phyloP scores from a whole-genome alignment of 2,888 invertebrate species.

The Amphimallon solstitiale region DNA sequence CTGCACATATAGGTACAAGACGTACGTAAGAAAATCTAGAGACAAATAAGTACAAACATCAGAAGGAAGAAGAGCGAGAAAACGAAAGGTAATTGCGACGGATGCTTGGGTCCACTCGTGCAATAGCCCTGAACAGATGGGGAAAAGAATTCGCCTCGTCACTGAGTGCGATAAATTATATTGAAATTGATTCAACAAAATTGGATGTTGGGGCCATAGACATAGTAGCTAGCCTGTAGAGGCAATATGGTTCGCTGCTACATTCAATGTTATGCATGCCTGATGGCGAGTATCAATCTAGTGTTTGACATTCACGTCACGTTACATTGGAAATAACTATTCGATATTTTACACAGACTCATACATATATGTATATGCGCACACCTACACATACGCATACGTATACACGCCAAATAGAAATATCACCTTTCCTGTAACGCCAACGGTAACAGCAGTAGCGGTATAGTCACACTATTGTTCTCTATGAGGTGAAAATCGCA shows the following conservation, averaged over 20 bases:
- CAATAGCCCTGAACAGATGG: conserved; percentile 38
- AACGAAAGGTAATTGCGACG: conserved; percentile 38
- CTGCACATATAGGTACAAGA: no score
- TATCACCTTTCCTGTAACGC: conserved; percentile 32
- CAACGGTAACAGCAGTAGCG: conserved; percentile 24
- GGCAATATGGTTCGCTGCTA: conserved; percentile 44
- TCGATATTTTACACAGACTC: conserved; percentile 53
- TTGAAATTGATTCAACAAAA: conserved; percentile 53
- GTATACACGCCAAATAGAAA: conserved; percentile 9
- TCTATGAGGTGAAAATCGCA: conserved; percentile 26
- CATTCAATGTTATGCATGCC: conserved; percentile 55
- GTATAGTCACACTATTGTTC: conserved; percentile 15
- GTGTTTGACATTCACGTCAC: conserved; percentile 59
- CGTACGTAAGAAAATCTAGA: not conserved
- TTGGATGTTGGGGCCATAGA: conserved; percentile 49
- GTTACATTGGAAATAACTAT: conserved; percentile 56
- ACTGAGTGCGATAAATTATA: conserved; percentile 50
- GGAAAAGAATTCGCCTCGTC: conserved; percentile 42
- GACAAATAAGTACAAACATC: not conserved
- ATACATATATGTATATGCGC: not conserved
- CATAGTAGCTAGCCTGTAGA: conserved; percentile 35
- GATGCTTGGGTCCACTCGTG: conserved; percentile 39
- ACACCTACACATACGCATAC: not conserved
- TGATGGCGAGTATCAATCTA: conserved; percentile 57
- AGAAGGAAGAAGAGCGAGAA: not conserved